Evolutionary conservation across 92 coral and sea anemone species (phyloP), one percentile per base, ranked within the genome.

Genomic region (Actinernus sp.): DNA sequence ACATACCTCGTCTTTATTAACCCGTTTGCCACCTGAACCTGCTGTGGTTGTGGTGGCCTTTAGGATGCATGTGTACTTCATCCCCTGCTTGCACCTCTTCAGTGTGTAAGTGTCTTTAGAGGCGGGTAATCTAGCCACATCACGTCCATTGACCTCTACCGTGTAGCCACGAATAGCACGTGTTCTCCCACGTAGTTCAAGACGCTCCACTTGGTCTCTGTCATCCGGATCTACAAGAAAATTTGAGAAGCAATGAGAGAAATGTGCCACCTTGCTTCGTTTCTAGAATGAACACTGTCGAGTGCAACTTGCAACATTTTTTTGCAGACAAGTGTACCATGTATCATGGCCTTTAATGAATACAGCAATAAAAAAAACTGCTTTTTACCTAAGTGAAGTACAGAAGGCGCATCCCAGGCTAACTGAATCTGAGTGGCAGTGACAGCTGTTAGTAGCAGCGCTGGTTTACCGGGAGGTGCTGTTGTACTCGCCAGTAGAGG

Each of bases 401-500:
- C 55, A 19, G 71, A 38, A 19, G 91, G 96, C 65, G 44, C 62
- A 58, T 68, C 67, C 96, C 96, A 89, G 26, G 68, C 67, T 26
- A 89, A 65, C 7, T 68, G 80, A 21, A 84, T 73, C 75, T 84
- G 96, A 0, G 91, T 66, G 7, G 81, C 63, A 17, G 88, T 64
- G 14, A 89, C 31, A 43, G 76, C 91, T 28, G 84, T 84, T 18
- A 89, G 65, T 60, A 84, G 31, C 20, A 89, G 47, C 26, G 69
- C 85, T 14, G 96, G 96, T 4, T 58, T 55, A 50, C 86, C 96
- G 45, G 91, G 91, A 37, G 73, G 80, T 31, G 91, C 91, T n/a
- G 74, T 38, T 20, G 96, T 89, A 25, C 81, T 63, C 20, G 48
- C 85, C 31, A 67, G 60, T 2, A 89, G 57, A 29, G 96, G 58